phyloP scores from a whole-genome alignment of 2,888 invertebrate genomes.

The Ophion ventricosus region DNA sequence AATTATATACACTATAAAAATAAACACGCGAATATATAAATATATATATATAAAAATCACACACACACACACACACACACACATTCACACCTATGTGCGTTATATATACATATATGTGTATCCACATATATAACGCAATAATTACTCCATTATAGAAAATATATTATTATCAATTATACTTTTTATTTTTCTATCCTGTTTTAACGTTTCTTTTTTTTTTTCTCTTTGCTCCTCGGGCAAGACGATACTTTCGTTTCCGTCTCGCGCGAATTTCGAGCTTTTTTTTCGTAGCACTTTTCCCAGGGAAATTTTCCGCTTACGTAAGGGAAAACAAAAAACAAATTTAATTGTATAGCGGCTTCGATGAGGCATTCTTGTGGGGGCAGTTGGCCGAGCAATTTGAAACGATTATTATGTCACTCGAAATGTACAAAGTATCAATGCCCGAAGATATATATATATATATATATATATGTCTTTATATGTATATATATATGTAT shows the following conservation, averaged over 20 bases:
- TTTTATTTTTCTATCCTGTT: conserved; percentile 69
- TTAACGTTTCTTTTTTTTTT: conserved; percentile 68
- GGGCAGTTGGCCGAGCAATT: conserved; percentile 29
- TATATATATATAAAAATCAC: conserved; percentile 64
- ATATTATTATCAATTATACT: conserved; percentile 81
- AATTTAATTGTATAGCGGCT: conserved; percentile 53
- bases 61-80: conserved; percentile 56
- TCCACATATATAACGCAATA: conserved; percentile 76
- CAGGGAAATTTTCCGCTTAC: conserved; percentile 46
- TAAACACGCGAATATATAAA: conserved; percentile 59
- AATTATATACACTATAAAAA: conserved; percentile 61
- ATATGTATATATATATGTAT: background rate
- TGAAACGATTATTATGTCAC: conserved; percentile 27
- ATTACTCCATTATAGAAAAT: conserved; percentile 81
- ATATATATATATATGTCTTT: too few species aligned
- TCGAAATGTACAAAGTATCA: conserved; percentile 26
- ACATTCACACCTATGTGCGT: conserved; percentile 62
- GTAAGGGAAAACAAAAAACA: conserved; percentile 5
- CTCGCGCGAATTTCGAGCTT: conserved; percentile 20
- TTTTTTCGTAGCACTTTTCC: conserved; percentile 15
- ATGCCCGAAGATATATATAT: background rate
- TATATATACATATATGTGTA: conserved; percentile 60
- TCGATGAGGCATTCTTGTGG: conserved; percentile 40
- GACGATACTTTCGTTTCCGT: background rate
- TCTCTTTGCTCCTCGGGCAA: conserved; percentile 36